Evolutionary conservation across 2,797 vertebrate genomes (phyloP).

Genomic region (Pelobates cultripes): DNA sequence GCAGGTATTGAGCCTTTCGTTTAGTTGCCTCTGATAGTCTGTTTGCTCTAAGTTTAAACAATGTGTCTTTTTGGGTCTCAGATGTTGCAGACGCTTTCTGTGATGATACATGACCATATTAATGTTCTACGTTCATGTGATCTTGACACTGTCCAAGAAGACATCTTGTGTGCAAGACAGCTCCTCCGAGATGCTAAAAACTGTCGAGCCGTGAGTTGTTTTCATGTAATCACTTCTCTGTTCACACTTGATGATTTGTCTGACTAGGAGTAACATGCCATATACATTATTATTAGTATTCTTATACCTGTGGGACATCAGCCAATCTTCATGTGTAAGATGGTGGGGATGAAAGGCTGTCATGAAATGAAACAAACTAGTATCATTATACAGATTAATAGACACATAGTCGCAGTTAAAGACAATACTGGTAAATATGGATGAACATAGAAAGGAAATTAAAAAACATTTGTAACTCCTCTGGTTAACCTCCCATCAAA

Average conservation of each 20-base stretch:
- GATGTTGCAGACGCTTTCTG: constrained; percentile 89
- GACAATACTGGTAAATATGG: too few relatives aligned
- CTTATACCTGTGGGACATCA: too few relatives aligned
- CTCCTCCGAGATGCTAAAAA: constrained; percentile 90
- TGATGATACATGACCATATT: constrained; percentile 88
- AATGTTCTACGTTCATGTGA: constrained; percentile 79
- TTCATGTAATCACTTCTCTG: not conserved
- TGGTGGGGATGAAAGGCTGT: too few relatives aligned
- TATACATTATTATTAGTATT: too few relatives aligned
- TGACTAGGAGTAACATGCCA: too few relatives aligned
- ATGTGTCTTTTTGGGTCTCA: constrained; percentile 52
- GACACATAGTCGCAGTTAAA: too few relatives aligned
- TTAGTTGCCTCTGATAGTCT: not conserved
- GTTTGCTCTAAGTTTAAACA: not conserved
- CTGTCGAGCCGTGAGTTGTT: constrained; percentile 67
- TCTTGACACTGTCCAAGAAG: constrained; percentile 79
- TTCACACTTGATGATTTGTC: not conserved
- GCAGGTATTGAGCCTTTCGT: constrained; percentile 74
- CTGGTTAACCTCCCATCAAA: too few relatives aligned
- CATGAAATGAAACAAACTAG: too few relatives aligned
- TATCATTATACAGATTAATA: too few relatives aligned
- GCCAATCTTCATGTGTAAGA: too few relatives aligned
- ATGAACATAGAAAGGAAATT: too few relatives aligned
- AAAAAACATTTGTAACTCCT: too few relatives aligned
- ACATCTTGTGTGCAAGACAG: constrained; percentile 84